phyloP scores from a whole-genome alignment of 2,888 invertebrate genomes.

The Chymomyza fuscimana region DNA sequence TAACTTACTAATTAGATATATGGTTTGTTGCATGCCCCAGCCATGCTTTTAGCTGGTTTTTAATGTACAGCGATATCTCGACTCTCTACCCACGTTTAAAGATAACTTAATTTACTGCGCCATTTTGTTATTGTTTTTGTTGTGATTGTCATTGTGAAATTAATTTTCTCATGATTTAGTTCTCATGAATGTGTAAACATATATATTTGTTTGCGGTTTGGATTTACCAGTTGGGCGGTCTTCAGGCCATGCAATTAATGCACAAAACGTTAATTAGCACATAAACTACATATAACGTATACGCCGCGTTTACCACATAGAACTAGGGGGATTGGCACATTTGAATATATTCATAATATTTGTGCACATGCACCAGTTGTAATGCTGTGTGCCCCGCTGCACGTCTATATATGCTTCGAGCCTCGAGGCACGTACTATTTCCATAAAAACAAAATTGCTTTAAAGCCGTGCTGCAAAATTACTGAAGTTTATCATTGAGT shows the following conservation, averaged over 20 bases:
- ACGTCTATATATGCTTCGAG: neutral
- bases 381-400: neutral
- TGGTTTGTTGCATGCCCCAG: neutral
- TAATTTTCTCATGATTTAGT: conserved; percentile 70
- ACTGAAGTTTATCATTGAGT: neutral
- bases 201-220: conserved; percentile 52
- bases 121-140: conserved; percentile 39
- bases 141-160: conserved; percentile 46
- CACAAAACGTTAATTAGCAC: conserved; percentile 58
- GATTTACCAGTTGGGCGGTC: conserved; percentile 62
- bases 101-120: conserved; percentile 65
- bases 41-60: neutral
- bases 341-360: conserved; percentile 37
- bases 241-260: conserved; percentile 45
- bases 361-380: conserved; percentile 37
- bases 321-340: conserved; percentile 19
- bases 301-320: conserved; percentile 23
- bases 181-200: neutral
- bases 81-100: conserved; percentile 23
- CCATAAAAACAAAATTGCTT: neutral
- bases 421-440: neutral
- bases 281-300: conserved; percentile 37
- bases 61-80: conserved; percentile 13
- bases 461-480: neutral
- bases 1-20: conserved; percentile 67